Evolutionary conservation across 2,113 vertebrate species (phyloP).

Genomic region (Tamias sibiricus): DNA sequence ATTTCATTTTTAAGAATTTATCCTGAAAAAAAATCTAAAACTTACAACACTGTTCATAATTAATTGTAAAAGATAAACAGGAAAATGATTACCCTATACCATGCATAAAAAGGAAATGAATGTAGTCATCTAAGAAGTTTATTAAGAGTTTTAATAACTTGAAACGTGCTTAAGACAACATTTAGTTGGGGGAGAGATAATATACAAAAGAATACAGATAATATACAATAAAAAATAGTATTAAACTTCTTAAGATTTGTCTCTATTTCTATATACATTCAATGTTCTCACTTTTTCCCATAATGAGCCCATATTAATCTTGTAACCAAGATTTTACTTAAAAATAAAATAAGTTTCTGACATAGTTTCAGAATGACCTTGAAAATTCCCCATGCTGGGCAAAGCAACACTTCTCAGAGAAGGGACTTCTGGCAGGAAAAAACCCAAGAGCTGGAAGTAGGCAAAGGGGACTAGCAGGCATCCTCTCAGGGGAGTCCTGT

Average conservation of each 20-base stretch:
- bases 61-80: constrained; percentile 15
- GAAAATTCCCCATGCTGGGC: constrained; percentile 20
- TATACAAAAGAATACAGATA: neutral
- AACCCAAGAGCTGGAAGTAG: neutral
- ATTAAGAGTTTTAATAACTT: constrained; percentile 20
- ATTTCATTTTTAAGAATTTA: constrained; percentile 44
- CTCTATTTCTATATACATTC: neutral
- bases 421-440: neutral
- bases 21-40: constrained; percentile 42
- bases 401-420: neutral
- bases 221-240: neutral
- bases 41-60: neutral
- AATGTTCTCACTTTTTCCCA: neutral
- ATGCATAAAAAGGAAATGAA: neutral
- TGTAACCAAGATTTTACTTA: constrained; percentile 49
- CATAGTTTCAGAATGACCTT: constrained; percentile 35
- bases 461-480: neutral
- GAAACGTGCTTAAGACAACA: neutral
- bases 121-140: constrained; percentile 2
- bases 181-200: neutral
- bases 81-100: neutral
- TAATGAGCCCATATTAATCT: neutral
- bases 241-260: neutral
- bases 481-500: neutral
- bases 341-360: constrained; percentile 25